Evolutionary conservation across 2,888 invertebrate species (phyloP), one percentile per base, ranked within the genome.

Genomic region (Cristatella mucedo): DNA sequence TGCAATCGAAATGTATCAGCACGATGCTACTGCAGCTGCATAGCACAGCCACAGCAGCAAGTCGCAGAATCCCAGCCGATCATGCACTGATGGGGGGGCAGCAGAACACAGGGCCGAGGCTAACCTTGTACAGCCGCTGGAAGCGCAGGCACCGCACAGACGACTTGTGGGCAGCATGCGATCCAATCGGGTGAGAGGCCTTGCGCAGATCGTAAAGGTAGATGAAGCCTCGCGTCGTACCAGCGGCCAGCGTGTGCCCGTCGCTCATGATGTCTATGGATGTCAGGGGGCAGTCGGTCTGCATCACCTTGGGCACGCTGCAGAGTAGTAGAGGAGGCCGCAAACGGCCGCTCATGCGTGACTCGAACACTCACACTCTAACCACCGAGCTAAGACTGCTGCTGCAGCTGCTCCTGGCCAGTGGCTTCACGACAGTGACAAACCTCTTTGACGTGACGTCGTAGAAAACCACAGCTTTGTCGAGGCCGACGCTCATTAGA

Each of bases 401-500:
- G n/a, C n/a, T n/a, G n/a, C n/a, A n/a, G n/a, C n/a, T n/a, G n/a
- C n/a, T n/a, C n/a, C n/a, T n/a, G n/a, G n/a, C n/a, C n/a, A n/a
- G n/a, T n/a, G n/a, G n/a, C n/a, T n/a, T n/a, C n/a, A n/a, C n/a
- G n/a, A n/a, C n/a, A n/a, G 11, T 16, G 15, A 40, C 52, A 47
- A 42, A 67, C 67, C 51, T 54, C 46, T 60, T 63, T 15, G 46
- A 49, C 26, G 55, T 51, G 1, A 56, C 50, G 47, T 68, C 66
- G 46, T 63, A 64, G 44, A 56, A 61, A 26, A 59, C 52, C 21
- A 67, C 53, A 20, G 57, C 50, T 46, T 67, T 67, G 49, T 68
- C 68, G 26, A 67, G 55, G 1, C 68, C 68, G 2, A 59, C 63
- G 44, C 59, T 63, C 44, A 61, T 53, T 38, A 68, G 51, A 21